Percentiles rank a stretch among this genome's conserved stretches.
phyloP scores from a whole-genome alignment of 2,797 vertebrate genomes.

The Masticophis lateralis region DNA sequence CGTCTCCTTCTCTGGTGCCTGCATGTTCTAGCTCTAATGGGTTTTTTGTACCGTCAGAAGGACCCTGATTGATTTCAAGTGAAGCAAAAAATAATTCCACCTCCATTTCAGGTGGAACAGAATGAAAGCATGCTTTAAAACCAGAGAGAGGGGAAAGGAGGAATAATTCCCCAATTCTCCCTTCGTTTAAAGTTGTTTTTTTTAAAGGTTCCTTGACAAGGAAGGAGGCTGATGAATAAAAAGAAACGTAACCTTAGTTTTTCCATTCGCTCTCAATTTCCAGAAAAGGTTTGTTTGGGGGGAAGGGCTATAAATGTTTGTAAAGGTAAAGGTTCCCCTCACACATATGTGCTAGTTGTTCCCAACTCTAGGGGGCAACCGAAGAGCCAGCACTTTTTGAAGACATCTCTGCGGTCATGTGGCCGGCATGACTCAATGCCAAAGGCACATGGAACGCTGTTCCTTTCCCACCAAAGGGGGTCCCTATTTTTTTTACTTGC shows the following conservation, averaged over 20 bases:
- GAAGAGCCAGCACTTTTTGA: too few relatives aligned
- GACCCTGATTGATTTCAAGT: neutral
- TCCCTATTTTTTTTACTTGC: too few relatives aligned
- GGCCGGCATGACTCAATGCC: too few relatives aligned
- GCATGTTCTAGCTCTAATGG: neutral
- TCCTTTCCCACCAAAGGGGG: too few relatives aligned
- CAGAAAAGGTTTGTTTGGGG: neutral
- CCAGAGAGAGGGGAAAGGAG: too few relatives aligned
- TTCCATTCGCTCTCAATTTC: neutral
- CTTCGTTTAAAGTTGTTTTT: accelerated
- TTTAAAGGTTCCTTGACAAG: neutral
- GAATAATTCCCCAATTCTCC: neutral
- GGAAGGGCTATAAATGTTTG: neutral
- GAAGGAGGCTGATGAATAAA: neutral
- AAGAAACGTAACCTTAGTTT: neutral
- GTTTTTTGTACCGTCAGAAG: neutral
- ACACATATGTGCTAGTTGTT: too few relatives aligned
- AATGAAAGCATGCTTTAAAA: accelerated
- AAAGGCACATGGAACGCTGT: too few relatives aligned
- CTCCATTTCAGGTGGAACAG: neutral
- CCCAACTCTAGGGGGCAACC: too few relatives aligned
- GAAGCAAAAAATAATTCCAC: neutral
- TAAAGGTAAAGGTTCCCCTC: too few relatives aligned
- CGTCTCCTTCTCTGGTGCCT: neutral
- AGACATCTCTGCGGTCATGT: too few relatives aligned